Percentiles rank a stretch among this genome's conserved stretches.
phyloP scores from a whole-genome alignment of 92 coral and sea anemone genomes.

The Montipora capitata region DNA sequence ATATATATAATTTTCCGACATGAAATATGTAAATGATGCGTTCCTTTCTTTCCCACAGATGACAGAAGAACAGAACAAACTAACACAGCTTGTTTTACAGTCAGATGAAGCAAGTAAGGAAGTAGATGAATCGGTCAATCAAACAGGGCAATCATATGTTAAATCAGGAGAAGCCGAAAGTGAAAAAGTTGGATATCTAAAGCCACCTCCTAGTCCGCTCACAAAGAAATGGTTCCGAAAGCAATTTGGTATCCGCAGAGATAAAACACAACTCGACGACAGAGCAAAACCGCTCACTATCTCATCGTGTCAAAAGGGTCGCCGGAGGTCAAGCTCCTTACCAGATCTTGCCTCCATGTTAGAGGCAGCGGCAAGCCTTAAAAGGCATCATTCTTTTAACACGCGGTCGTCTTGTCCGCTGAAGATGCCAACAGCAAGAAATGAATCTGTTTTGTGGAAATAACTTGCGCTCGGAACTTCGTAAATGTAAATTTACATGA shows the following conservation, averaged over 20 bases:
- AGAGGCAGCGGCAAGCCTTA: slow-evolving; percentile 60
- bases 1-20: too few relatives aligned
- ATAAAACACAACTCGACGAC: slow-evolving; percentile 1
- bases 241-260: slow-evolving; percentile 74
- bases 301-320: slow-evolving; percentile 11
- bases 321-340: slow-evolving; percentile 76
- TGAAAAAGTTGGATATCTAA: slow-evolving; percentile 1
- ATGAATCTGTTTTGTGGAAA: slow-evolving; percentile 17
- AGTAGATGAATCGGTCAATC: background rate
- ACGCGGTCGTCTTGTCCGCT: slow-evolving; percentile 15
- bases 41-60: background rate
- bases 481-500: too few relatives aligned
- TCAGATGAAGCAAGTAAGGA: background rate
- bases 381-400: slow-evolving; percentile 21
- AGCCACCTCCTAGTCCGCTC: slow-evolving; percentile 47
- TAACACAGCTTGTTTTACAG: slow-evolving; percentile 7
- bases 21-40: too few relatives aligned
- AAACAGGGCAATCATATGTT: background rate
- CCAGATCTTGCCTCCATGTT: slow-evolving; percentile 81
- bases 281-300: background rate
- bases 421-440: slow-evolving; percentile 13
- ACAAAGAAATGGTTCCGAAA: slow-evolving; percentile 77
- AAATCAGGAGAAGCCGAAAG: slow-evolving; percentile 8
- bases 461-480: background rate
- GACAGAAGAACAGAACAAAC: slow-evolving; percentile 21